phyloP scores from a whole-genome alignment of 2,888 invertebrate species.

The Iphiclides podalirius region DNA sequence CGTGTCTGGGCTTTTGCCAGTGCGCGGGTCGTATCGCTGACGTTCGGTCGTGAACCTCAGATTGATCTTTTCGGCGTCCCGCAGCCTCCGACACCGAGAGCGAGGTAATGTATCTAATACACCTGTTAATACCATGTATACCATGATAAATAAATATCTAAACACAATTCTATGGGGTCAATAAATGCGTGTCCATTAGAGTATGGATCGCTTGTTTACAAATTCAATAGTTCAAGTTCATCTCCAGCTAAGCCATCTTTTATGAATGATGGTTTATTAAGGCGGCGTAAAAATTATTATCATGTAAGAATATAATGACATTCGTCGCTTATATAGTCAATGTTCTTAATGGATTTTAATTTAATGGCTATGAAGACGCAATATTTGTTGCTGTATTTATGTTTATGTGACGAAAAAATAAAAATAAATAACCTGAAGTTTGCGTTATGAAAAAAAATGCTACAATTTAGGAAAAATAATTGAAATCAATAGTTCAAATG shows the following conservation, averaged over 20 bases:
- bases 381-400: too few species aligned
- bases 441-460: too few species aligned
- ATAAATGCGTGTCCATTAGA: neutral
- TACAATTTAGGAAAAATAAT: too few species aligned
- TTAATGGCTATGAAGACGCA: too few species aligned
- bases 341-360: too few species aligned
- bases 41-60: conserved; percentile 46
- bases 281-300: conserved; percentile 5
- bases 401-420: too few species aligned
- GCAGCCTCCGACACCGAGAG: conserved; percentile 32
- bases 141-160: neutral
- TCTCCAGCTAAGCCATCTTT: neutral
- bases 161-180: neutral
- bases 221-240: neutral
- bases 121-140: neutral
- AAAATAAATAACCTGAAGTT: too few species aligned
- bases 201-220: neutral
- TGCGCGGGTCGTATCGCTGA: conserved; percentile 48
- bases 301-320: conserved; percentile 4
- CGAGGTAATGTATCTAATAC: conserved; percentile 40
- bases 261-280: conserved; percentile 3
- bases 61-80: conserved; percentile 29
- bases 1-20: conserved; percentile 40
- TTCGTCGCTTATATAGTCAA: neutral
- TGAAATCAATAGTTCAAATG: too few species aligned